Evolutionary conservation across 30 jellyfish, hydroid and myxozoan species (phyloP).

Genomic region (Morbakka virulenta): DNA sequence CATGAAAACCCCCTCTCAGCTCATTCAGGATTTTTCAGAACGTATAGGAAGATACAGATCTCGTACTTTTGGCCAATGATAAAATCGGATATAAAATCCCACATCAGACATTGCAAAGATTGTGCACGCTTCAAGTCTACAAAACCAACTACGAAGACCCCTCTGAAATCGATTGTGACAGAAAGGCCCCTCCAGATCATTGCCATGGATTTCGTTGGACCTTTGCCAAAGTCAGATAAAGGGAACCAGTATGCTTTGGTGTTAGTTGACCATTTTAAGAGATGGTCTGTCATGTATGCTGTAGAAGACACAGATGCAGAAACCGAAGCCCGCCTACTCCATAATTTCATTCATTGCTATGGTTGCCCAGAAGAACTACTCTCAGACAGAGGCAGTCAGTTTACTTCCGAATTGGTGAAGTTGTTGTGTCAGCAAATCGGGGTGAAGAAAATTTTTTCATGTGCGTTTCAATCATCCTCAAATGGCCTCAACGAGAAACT

Average conservation of each 20-base stretch:
- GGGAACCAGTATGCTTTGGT: too few relatives aligned
- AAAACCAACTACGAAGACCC: too few relatives aligned
- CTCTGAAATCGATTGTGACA: slow-evolving; percentile 22
- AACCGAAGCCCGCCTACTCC: too few relatives aligned
- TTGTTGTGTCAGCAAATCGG: too few relatives aligned
- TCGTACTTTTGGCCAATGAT: slow-evolving; percentile 48
- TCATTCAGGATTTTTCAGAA: slow-evolving; percentile 37
- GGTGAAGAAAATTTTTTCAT: slow-evolving; percentile 44
- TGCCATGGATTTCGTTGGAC: slow-evolving; percentile 47
- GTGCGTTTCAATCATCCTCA: too few relatives aligned
- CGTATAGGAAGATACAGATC: slow-evolving; percentile 31
- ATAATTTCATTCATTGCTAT: too few relatives aligned
- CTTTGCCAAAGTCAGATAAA: too few relatives aligned
- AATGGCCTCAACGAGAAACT: too few relatives aligned
- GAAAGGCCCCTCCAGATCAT: slow-evolving; percentile 20
- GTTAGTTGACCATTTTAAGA: slow-evolving; percentile 37
- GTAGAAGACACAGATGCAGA: slow-evolving; percentile 22
- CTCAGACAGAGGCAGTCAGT: too few relatives aligned
- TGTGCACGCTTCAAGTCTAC: slow-evolving; percentile 47
- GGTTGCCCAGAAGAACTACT: too few relatives aligned
- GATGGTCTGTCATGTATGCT: slow-evolving; percentile 29
- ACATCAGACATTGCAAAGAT: slow-evolving; percentile 31
- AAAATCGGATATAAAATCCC: slow-evolving; percentile 23
- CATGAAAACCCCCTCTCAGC: too few relatives aligned
- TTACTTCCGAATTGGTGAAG: too few relatives aligned